Base-by-base conservation (phyloP, 2,113 vertebrate species). In the Raja brachyura region DNA sequence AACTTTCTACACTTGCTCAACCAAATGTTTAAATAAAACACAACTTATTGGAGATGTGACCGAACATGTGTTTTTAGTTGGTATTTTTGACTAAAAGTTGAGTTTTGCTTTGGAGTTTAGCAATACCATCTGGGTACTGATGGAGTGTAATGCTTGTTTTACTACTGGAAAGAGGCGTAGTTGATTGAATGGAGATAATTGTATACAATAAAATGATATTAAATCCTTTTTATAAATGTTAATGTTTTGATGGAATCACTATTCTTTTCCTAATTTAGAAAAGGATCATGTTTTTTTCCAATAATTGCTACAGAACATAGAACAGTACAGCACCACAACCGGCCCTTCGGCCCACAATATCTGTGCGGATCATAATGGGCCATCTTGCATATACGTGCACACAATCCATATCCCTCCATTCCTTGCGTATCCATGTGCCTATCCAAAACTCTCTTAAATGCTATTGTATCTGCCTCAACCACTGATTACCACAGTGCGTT, bases 61-160 rank as follows among this genome's bases (percentile, higher is more conserved):
- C 39, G 61, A 68, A 92, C 33, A 39, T 20, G 11, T 48, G 63
- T 92, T 92, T 92, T 92, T 31, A 73, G 90, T 73, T 74, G 68
- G 39, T 22, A 54, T 92, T 92, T 92, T 74, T 92, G 90, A 73
- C 33, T 73, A 92, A 92, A 88, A 92, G 90, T 92, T 92, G 66
- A 73, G 33, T 70, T 90, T 90, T 90, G 63, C 31, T 20, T 90
- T 90, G 31, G 31, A 22, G 25, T 92, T 92, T 73, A 25, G 66
- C 39, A 39, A 92, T 73, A 22, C 68, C 10, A 74, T 73, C 90
- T 54, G 90, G 90, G 66, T 92, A 48, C 39, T 73, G 33, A 73
- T 48, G 9, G 68, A 73, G 56, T 90, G 61, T 88, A 18, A 73
- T 73, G 18, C 39, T 73, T 92, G 88, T 92, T 92, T 92, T 73